Conservation (phyloP, 2,888 invertebrate species). For the Eupithecia tripunctaria region DNA sequence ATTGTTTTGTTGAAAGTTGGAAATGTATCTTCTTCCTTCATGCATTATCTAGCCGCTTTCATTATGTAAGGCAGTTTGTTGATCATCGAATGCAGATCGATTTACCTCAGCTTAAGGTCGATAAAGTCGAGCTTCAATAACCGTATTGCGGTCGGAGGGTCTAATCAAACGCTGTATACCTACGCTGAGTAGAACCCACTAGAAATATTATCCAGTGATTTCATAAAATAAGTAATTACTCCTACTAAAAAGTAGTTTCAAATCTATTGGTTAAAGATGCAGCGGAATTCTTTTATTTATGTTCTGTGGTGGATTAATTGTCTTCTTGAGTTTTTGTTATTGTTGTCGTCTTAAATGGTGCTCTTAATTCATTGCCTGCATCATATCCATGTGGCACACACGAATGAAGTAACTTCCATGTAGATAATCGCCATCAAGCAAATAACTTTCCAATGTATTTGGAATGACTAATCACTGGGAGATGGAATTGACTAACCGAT, state of each 20-base stretch:
- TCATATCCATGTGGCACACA: conserved; percentile 60
- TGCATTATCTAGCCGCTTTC: conserved; percentile 78
- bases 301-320: conserved; percentile 26
- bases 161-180: conserved; percentile 47
- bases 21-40: conserved; percentile 70
- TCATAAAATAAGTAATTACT: background rate
- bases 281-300: background rate
- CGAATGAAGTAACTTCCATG: conserved; percentile 58
- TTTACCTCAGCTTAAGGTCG: conserved; percentile 63
- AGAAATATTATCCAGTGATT: conserved; percentile 9
- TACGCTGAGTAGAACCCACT: conserved; percentile 25
- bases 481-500: conserved; percentile 77
- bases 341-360: conserved; percentile 11
- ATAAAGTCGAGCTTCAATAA: conserved; percentile 61
- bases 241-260: background rate
- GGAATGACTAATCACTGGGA: conserved; percentile 78
- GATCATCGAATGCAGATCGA: conserved; percentile 64
- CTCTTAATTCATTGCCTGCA: conserved; percentile 68
- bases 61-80: conserved; percentile 63
- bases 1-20: conserved; percentile 72
- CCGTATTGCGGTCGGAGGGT: conserved; percentile 55
- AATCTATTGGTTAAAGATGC: background rate
- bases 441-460: conserved; percentile 79
- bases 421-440: conserved; percentile 69
- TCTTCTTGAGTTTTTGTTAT: conserved; percentile 9